phyloP scores from a whole-genome alignment of 2,888 invertebrate species.

The Junonia oenone region DNA sequence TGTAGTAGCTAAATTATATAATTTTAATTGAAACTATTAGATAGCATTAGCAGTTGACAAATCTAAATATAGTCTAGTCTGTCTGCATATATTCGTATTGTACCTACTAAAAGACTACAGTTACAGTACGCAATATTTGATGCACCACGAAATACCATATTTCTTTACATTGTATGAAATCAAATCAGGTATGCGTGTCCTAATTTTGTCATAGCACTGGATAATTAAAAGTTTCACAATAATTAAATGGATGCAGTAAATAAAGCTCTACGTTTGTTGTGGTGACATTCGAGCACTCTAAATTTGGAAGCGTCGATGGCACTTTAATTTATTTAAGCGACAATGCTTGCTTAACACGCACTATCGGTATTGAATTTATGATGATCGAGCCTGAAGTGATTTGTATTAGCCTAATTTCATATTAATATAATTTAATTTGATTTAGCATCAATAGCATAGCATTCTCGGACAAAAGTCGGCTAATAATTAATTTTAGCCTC shows the following conservation, averaged over 20 bases:
- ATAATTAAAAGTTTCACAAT: constrained; percentile 29
- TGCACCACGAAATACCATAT: background rate
- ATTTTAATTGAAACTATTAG: too few relatives aligned
- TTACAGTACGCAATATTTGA: too few relatives aligned
- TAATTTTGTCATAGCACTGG: background rate
- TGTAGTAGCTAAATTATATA: too few relatives aligned
- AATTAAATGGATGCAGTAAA: constrained; percentile 37
- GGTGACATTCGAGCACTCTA: constrained; percentile 39
- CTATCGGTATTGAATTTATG: constrained; percentile 25
- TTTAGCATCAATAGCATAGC: background rate
- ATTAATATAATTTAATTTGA: background rate
- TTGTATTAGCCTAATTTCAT: constrained; percentile 10
- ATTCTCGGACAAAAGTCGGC: too few relatives aligned
- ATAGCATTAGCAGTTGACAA: too few relatives aligned
- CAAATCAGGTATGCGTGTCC: background rate
- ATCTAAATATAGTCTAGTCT: too few relatives aligned
- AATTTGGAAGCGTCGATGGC: constrained; percentile 31
- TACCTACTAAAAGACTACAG: too few relatives aligned
- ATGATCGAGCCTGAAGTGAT: constrained; percentile 5
- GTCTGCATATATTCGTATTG: background rate
- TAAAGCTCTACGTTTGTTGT: constrained; percentile 38
- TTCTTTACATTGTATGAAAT: background rate
- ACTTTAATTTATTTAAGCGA: constrained; percentile 30
- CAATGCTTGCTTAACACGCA: constrained; percentile 29
- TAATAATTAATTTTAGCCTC: too few relatives aligned